These are phyloP conservation scores for Barypeithes pellucidus DNA, from an alignment of 2,888 invertebrate species.

Conservation along the genomic window DNA sequence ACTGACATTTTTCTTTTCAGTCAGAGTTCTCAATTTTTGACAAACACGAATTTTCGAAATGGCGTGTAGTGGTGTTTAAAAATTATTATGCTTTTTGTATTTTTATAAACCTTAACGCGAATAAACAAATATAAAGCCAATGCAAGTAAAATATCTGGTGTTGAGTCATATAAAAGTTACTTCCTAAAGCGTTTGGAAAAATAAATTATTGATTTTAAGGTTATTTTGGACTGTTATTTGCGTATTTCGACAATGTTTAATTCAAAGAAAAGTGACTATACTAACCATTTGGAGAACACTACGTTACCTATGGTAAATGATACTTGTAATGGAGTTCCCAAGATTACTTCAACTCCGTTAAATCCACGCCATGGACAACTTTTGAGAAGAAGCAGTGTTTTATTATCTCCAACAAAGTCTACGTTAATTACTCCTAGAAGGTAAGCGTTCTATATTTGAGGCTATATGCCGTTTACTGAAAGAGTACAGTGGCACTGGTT, in stretches of 20 bases:
- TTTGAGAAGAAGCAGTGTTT: constrained; percentile 53
- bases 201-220: constrained; percentile 10
- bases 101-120: constrained; percentile 37
- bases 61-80: constrained; percentile 50
- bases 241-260: constrained; percentile 52
- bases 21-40: neutral
- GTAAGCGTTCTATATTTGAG: constrained; percentile 48
- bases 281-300: constrained; percentile 44
- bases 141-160: neutral
- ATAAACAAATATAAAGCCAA: neutral
- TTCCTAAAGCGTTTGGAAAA: neutral
- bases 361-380: constrained; percentile 21
- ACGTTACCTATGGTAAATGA: constrained; percentile 48
- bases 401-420: constrained; percentile 56
- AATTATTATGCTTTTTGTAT: constrained; percentile 38
- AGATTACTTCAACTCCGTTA: constrained; percentile 61
- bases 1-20: too few species aligned
- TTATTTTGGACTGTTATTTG: constrained; percentile 14
- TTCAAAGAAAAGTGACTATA: constrained; percentile 48
- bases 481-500: too few species aligned
- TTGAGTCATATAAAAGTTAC: neutral
- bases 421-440: constrained; percentile 57
- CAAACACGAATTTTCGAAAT: constrained; percentile 51
- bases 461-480: too few species aligned
- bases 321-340: constrained; percentile 55